A percentile compares a stretch with the other conserved stretches of the same genome.
Evolutionary conservation across 2,797 vertebrate genomes (phyloP).

Genomic region (Cercopithecus petaurista): DNA sequence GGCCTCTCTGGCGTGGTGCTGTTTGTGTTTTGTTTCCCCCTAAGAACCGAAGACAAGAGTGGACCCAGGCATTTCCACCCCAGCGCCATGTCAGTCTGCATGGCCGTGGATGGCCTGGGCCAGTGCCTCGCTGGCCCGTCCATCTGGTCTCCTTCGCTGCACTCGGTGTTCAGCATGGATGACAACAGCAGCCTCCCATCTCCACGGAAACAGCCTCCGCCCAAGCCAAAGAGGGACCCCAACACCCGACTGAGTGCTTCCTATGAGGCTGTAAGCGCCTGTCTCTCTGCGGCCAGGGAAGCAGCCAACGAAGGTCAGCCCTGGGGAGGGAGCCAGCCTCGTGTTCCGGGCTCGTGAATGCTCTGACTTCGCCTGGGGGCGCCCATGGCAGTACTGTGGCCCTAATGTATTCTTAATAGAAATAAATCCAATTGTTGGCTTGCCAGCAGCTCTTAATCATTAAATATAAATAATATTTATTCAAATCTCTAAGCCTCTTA

Average conservation of each 20-base stretch:
- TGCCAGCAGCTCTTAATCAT: constrained; percentile 70
- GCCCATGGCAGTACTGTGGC: constrained; percentile 17
- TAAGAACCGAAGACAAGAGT: constrained; percentile 89
- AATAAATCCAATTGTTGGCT: constrained; percentile 74
- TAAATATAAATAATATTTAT: constrained; percentile 68
- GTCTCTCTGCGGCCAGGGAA: constrained; percentile 92
- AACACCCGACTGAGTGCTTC: constrained; percentile 97
- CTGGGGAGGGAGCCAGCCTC: constrained; percentile 71
- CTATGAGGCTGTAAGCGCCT: constrained; percentile 96
- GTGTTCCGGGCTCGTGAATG: constrained; percentile 28
- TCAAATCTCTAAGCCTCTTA: constrained; percentile 73
- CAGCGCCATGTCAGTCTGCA: constrained; percentile 88
- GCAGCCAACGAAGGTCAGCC: constrained; percentile 89
- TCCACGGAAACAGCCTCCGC: constrained; percentile 97
- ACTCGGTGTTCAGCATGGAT: constrained; percentile 89
- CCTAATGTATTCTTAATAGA: constrained; percentile 68
- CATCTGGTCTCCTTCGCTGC: constrained; percentile 90
- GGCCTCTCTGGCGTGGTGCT: constrained; percentile 72
- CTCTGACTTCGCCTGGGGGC: constrained; percentile 54
- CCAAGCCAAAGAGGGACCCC: constrained; percentile 98
- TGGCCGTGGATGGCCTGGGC: constrained; percentile 88
- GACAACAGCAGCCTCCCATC: constrained; percentile 90
- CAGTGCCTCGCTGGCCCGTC: constrained; percentile 86
- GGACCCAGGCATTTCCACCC: constrained; percentile 89
- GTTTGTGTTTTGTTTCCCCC: constrained; percentile 71